These are phyloP conservation scores for Pyrrhia umbra DNA, from an alignment of 2,888 invertebrate species.

Conservation along the genomic window DNA sequence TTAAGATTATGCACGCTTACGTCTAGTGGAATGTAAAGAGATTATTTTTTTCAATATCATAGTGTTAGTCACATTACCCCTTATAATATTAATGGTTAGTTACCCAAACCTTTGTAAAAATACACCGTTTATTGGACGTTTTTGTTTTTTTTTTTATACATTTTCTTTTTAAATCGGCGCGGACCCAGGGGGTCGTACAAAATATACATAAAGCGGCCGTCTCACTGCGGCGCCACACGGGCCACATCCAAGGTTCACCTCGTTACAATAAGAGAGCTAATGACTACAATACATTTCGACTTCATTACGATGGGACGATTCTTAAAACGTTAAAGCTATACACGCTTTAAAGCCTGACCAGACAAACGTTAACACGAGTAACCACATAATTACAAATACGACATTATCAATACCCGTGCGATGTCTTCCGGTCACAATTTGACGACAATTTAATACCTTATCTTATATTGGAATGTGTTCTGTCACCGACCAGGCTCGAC, in stretches of 20 bases:
- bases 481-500: slow-evolving; percentile 41
- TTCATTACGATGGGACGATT: slow-evolving; percentile 84
- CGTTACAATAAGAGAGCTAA: slow-evolving; percentile 77
- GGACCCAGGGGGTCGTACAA: slow-evolving; percentile 36
- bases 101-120: slow-evolving; percentile 85
- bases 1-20: slow-evolving; percentile 81
- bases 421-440: slow-evolving; percentile 60
- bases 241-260: slow-evolving; percentile 56
- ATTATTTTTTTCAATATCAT: slow-evolving; percentile 68
- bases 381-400: slow-evolving; percentile 44
- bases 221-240: slow-evolving; percentile 5
- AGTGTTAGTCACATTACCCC: slow-evolving; percentile 84
- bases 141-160: slow-evolving; percentile 57
- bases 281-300: slow-evolving; percentile 81
- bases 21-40: slow-evolving; percentile 84
- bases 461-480: slow-evolving; percentile 63
- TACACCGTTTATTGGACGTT: slow-evolving; percentile 77
- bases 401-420: slow-evolving; percentile 49
- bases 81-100: slow-evolving; percentile 84
- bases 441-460: slow-evolving; percentile 63
- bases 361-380: slow-evolving; percentile 59
- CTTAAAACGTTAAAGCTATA: slow-evolving; percentile 83
- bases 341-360: slow-evolving; percentile 65
- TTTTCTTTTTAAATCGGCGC: slow-evolving; percentile 46
- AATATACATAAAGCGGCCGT: slow-evolving; percentile 45